phyloP scores from a whole-genome alignment of 2,888 invertebrate species.

The Acronicta leporina region DNA sequence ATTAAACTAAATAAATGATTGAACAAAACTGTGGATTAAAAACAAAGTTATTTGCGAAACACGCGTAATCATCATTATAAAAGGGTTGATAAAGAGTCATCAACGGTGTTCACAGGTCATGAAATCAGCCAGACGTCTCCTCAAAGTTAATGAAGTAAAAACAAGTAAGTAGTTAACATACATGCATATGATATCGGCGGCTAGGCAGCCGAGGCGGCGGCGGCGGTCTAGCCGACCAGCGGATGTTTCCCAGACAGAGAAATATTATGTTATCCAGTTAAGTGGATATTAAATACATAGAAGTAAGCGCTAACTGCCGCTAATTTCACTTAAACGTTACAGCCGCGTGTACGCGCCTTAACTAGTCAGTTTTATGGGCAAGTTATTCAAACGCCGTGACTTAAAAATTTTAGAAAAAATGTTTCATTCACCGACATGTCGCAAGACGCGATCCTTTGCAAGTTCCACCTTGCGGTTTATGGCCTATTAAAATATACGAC shows the following conservation, averaged over 20 bases:
- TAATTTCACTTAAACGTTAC: constrained; percentile 68
- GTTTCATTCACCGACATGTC: constrained; percentile 24
- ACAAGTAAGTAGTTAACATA: constrained; percentile 36
- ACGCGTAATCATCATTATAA: constrained; percentile 14
- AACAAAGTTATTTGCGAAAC: constrained; percentile 6
- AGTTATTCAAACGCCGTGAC: constrained; percentile 57
- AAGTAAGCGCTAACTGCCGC: constrained; percentile 68
- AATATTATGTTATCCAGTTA: constrained; percentile 69
- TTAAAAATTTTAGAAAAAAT: constrained; percentile 56
- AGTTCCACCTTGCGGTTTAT: constrained; percentile 42
- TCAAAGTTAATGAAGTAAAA: constrained; percentile 38
- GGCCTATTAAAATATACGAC: constrained; percentile 53
- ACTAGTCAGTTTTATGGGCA: constrained; percentile 54
- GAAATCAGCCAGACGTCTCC: constrained; percentile 41
- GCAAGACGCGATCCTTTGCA: constrained; percentile 9
- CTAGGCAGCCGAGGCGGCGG: constrained; percentile 28
- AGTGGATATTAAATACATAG: constrained; percentile 69
- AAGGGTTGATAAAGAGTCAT: constrained; percentile 29
- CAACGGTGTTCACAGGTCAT: constrained; percentile 34
- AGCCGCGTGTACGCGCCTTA: constrained; percentile 35
- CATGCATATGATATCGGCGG: constrained; percentile 31
- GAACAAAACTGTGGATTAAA: background rate
- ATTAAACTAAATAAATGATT: background rate
- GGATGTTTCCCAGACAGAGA: constrained; percentile 76
- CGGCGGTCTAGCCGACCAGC: constrained; percentile 53